These are phyloP conservation scores for Trypoxylon attenuatum DNA, from an alignment of 2,888 invertebrate species.

Conservation along the genomic window DNA sequence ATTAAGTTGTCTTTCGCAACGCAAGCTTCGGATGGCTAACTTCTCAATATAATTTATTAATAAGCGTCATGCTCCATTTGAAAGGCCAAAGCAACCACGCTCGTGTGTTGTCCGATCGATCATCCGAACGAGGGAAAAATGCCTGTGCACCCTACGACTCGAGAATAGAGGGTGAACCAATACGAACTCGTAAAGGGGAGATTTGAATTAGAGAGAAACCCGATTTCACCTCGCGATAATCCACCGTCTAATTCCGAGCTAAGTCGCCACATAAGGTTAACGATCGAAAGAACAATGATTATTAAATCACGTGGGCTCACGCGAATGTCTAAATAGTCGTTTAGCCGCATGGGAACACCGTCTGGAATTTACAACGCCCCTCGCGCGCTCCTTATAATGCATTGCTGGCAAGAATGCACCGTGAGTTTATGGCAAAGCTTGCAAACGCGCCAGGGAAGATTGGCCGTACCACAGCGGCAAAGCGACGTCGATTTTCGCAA, in stretches of 20 bases:
- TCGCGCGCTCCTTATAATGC: too few species aligned
- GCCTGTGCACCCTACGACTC: too few species aligned
- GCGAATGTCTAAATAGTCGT: too few species aligned
- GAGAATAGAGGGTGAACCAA: too few species aligned
- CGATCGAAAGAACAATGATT: not conserved
- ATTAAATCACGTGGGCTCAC: not conserved
- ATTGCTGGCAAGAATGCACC: too few species aligned
- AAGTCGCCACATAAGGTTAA: not conserved
- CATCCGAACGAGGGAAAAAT: not conserved
- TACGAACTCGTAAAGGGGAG: too few species aligned
- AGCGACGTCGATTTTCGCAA: too few species aligned
- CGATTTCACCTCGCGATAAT: slow-evolving; percentile 6
- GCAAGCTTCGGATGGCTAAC: not conserved
- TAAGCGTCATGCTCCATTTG: slow-evolving; percentile 20
- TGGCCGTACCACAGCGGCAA: too few species aligned
- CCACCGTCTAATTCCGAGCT: not conserved
- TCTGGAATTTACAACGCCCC: too few species aligned
- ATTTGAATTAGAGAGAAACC: not conserved
- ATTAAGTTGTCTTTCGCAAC: slow-evolving; percentile 15
- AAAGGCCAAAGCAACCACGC: slow-evolving; percentile 8
- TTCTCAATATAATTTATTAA: slow-evolving; percentile 15
- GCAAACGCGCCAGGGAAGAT: too few species aligned
- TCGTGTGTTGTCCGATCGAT: not conserved
- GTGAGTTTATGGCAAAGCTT: too few species aligned
- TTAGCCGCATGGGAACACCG: too few species aligned